A percentile compares a stretch with the other conserved stretches of the same genome.
phyloP scores from a whole-genome alignment of 2,888 invertebrate species.

The Liopterus haemorrhoidalis region DNA sequence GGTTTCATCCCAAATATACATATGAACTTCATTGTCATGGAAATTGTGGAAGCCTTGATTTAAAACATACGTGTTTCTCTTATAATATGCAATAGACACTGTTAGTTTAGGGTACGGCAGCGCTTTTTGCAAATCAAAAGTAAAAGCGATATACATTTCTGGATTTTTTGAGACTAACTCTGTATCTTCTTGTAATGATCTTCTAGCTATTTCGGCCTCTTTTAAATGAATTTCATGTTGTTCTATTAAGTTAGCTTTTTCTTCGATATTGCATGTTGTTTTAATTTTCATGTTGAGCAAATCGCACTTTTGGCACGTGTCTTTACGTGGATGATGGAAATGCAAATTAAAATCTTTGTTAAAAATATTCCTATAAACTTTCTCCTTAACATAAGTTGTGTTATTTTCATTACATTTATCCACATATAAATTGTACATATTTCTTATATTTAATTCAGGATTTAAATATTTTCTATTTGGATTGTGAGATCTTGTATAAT shows the following conservation, averaged over 20 bases:
- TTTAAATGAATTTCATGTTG: constrained; percentile 33
- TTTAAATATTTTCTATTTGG: constrained; percentile 31
- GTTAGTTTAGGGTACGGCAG: constrained; percentile 28
- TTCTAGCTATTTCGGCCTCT: constrained; percentile 34
- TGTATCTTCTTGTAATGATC: constrained; percentile 31
- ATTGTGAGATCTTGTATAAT: constrained; percentile 32
- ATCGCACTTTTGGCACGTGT: constrained; percentile 35
- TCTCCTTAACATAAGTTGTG: constrained; percentile 26
- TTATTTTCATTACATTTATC: constrained; percentile 29
- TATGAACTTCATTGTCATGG: constrained; percentile 32
- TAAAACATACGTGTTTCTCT: constrained; percentile 34
- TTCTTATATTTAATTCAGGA: constrained; percentile 31
- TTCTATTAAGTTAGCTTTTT: constrained; percentile 31
- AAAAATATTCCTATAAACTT: too few relatives aligned
- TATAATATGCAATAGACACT: constrained; percentile 33
- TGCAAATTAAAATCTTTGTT: constrained; percentile 29
- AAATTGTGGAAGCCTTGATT: constrained; percentile 35
- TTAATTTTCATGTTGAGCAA: constrained; percentile 34
- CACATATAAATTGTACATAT: constrained; percentile 33
- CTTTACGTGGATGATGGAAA: constrained; percentile 33
- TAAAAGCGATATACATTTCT: constrained; percentile 13
- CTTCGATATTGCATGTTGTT: constrained; percentile 32
- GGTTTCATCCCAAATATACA: constrained; percentile 36
- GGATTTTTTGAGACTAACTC: constrained; percentile 11
- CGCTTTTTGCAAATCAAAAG: constrained; percentile 18